Conservation (phyloP, 2,888 invertebrate genomes). For the Cancer borealis region DNA sequence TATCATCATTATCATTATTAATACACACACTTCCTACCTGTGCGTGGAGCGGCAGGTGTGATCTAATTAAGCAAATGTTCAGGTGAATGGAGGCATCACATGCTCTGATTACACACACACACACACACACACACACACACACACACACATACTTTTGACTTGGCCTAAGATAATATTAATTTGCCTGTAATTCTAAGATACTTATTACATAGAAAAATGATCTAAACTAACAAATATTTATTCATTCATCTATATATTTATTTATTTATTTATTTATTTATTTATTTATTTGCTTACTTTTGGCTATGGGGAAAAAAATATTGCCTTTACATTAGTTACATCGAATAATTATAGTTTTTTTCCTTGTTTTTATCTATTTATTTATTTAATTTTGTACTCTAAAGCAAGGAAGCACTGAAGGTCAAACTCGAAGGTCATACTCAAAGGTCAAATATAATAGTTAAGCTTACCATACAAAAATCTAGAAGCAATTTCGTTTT, state of each 20-base stretch:
- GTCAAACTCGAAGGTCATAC: no score
- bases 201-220: conserved; percentile 43
- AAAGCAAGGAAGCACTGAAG: no score
- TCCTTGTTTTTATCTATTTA: no score
- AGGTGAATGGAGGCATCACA: background rate
- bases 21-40: background rate
- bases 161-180: background rate
- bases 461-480: no score
- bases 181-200: background rate
- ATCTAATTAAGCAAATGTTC: background rate
- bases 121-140: conserved; percentile 29
- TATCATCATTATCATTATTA: background rate
- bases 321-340: no score
- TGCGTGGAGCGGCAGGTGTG: background rate
- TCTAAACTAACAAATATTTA: background rate
- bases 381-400: no score
- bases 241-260: background rate
- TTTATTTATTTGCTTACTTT: conserved; percentile 49
- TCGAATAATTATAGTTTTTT: no score
- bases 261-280: conserved; percentile 52
- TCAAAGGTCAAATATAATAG: no score
- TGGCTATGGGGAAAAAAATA: background rate
- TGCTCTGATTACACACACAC: background rate
- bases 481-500: background rate
- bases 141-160: conserved; percentile 5